Evolutionary conservation across 2,888 invertebrate species (phyloP).

Genomic region (Periphyllus acericola): DNA sequence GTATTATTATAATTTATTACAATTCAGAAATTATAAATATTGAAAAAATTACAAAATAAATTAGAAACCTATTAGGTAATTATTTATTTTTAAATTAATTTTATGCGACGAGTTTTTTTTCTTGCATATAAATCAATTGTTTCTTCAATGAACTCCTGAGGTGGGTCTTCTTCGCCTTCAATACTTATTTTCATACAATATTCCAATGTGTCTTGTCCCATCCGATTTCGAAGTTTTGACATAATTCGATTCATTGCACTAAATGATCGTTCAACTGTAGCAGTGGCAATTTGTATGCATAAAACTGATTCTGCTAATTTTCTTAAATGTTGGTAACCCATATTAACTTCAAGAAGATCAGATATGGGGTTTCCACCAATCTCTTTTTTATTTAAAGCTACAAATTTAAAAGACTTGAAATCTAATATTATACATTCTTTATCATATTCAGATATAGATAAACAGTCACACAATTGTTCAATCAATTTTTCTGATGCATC

Average conservation of each 20-base stretch:
- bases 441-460: background rate
- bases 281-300: background rate
- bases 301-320: slow-evolving; percentile 4
- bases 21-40: no score
- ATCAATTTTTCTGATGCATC: no score
- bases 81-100: no score
- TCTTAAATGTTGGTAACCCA: background rate
- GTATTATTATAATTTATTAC: no score
- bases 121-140: no score
- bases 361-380: background rate
- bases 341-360: slow-evolving; percentile 10
- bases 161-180: background rate
- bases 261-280: background rate
- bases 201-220: slow-evolving; percentile 13
- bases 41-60: no score
- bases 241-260: slow-evolving; percentile 7
- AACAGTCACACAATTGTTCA: no score
- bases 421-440: background rate
- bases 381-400: background rate
- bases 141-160: no score
- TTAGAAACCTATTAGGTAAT: no score
- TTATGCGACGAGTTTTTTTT: no score
- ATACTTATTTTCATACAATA: slow-evolving; percentile 29
- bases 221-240: background rate
- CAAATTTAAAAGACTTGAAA: slow-evolving; percentile 8